Evolutionary conservation across 2,888 invertebrate species (phyloP).

Genomic region (Tetranychus truncatus): DNA sequence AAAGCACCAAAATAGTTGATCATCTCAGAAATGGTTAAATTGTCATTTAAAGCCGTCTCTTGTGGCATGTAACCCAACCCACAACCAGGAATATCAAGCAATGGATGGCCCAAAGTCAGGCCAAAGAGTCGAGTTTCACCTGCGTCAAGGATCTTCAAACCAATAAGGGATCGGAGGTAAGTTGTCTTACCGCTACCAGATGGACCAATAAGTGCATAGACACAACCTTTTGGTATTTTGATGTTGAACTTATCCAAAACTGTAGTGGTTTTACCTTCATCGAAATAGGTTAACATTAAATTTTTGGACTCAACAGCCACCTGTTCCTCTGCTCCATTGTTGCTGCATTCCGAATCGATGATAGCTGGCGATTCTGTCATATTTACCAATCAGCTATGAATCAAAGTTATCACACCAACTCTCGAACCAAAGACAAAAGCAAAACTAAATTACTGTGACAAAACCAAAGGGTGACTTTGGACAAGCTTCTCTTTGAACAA

Average conservation of each 20-base stretch:
- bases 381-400: too few species aligned
- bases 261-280: neutral
- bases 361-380: too few species aligned
- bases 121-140: slow-evolving; percentile 8
- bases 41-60: neutral
- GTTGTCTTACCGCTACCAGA: slow-evolving; percentile 9
- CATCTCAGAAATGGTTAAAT: slow-evolving; percentile 1
- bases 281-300: neutral
- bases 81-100: neutral
- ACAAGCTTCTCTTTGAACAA: too few species aligned
- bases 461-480: too few species aligned
- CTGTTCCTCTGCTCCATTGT: too few species aligned
- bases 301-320: neutral
- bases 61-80: slow-evolving; percentile 8
- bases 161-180: neutral
- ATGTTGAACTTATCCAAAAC: neutral
- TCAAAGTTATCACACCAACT: too few species aligned
- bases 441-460: too few species aligned
- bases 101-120: neutral
- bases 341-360: neutral
- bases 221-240: neutral
- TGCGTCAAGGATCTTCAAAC: neutral
- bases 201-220: slow-evolving; percentile 4
- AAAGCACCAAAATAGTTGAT: slow-evolving; percentile 2
- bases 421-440: too few species aligned